phyloP scores from a whole-genome alignment of 2,888 invertebrate species.

The Poecilus cupreus region DNA sequence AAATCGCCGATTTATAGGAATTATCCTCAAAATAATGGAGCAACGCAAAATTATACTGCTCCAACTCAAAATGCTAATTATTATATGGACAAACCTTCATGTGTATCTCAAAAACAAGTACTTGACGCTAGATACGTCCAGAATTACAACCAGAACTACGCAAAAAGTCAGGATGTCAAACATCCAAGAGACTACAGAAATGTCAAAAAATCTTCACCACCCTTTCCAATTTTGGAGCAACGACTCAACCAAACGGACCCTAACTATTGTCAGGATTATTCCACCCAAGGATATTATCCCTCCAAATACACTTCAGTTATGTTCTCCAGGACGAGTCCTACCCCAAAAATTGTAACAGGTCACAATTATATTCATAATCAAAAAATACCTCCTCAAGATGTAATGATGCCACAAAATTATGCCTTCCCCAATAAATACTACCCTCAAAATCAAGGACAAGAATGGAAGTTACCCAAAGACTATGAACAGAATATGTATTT shows the following conservation, averaged over 20 bases:
- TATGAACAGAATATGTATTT: slow-evolving; percentile 50
- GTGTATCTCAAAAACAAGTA: slow-evolving; percentile 6
- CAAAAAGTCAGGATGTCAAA: slow-evolving; percentile 25
- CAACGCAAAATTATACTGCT: not conserved
- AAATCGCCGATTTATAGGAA: slow-evolving; percentile 46
- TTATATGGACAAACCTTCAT: slow-evolving; percentile 17
- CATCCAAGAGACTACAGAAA: slow-evolving; percentile 29
- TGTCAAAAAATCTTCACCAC: slow-evolving; percentile 49
- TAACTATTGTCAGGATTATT: slow-evolving; percentile 21
- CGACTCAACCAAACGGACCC: slow-evolving; percentile 20
- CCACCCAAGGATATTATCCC: not conserved
- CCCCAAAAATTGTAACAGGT: not conserved
- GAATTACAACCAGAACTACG: slow-evolving; percentile 27
- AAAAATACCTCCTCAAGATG: slow-evolving; percentile 30
- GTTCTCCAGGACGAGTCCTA: slow-evolving; percentile 42
- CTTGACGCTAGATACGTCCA: slow-evolving; percentile 18
- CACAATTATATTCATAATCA: not conserved
- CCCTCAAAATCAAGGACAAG: slow-evolving; percentile 14
- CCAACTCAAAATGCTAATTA: slow-evolving; percentile 3
- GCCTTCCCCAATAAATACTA: slow-evolving; percentile 33
- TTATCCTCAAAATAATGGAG: slow-evolving; percentile 20
- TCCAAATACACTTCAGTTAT: slow-evolving; percentile 27
- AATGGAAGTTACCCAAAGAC: slow-evolving; percentile 30
- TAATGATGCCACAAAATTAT: slow-evolving; percentile 36
- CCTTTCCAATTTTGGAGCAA: slow-evolving; percentile 55